Conservation (phyloP, 2,797 vertebrate genomes). For the Melanotaenia maccullochi region DNA sequence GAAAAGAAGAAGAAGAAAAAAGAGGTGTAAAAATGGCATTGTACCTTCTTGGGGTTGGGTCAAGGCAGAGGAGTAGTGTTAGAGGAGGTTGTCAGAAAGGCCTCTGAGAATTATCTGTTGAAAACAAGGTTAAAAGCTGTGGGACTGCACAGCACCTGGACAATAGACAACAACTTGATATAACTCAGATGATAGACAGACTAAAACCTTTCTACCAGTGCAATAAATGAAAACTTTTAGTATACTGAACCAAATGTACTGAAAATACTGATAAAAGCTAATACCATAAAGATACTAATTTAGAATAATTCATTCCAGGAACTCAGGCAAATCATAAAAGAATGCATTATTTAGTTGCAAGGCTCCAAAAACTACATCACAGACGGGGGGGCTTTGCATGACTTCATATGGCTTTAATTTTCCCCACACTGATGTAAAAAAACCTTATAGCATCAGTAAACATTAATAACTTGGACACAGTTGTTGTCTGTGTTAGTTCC, state of each 20-base stretch:
- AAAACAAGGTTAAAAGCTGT: conserved; percentile 48
- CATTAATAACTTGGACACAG: conserved; percentile 67
- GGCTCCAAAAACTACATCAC: conserved; percentile 30
- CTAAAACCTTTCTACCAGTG: conserved; percentile 11
- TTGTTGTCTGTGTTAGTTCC: conserved; percentile 42
- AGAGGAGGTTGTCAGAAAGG: conserved; percentile 30
- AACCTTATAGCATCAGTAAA: conserved; percentile 65
- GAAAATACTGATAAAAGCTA: background rate
- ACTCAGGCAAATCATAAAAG: conserved; percentile 12
- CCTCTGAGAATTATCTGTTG: conserved; percentile 41
- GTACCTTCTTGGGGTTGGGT: conserved; percentile 18
- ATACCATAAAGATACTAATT: background rate
- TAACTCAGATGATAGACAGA: conserved; percentile 13
- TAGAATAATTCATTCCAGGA: conserved; percentile 1
- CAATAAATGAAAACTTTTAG: conserved; percentile 4
- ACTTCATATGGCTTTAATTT: conserved; percentile 43
- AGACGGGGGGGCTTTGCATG: conserved; percentile 44
- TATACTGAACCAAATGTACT: background rate
- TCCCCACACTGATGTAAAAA: conserved; percentile 63
- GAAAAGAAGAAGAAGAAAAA: background rate
- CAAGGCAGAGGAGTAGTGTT: conserved; percentile 25
- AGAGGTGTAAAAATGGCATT: conserved; percentile 35
- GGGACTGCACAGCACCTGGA: conserved; percentile 17
- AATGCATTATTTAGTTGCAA: conserved; percentile 36
- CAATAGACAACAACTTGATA: conserved; percentile 16